These are phyloP conservation scores for Columbina picui DNA, from an alignment of 2,113 vertebrate species.

Conservation along the genomic window DNA sequence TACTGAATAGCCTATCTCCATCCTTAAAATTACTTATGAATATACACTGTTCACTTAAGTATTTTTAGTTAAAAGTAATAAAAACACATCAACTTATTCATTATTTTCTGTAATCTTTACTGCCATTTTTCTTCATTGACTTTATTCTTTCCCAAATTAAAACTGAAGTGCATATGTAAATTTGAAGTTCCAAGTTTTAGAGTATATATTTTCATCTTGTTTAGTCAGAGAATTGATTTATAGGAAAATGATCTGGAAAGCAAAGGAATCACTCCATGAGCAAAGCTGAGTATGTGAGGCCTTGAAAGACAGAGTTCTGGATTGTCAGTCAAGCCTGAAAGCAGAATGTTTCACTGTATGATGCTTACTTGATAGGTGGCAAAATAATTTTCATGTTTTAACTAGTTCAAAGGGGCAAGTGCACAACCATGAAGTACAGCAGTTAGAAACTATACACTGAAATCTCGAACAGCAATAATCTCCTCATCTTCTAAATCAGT, in stretches of 20 bases:
- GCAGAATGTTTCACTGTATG: background rate
- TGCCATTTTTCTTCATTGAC: background rate
- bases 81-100: background rate
- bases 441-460: background rate
- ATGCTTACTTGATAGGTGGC: background rate
- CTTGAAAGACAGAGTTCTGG: background rate
- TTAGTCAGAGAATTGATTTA: background rate
- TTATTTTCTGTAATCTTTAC: background rate
- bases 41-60: background rate
- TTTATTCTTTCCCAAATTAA: background rate
- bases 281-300: background rate
- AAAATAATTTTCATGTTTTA: background rate
- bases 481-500: background rate
- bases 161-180: background rate
- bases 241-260: background rate
- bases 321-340: background rate
- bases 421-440: background rate
- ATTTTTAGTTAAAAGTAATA: background rate
- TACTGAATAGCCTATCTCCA: background rate
- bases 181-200: background rate
- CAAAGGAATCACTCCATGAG: background rate
- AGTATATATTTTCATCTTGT: background rate
- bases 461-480: background rate
- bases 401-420: background rate
- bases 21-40: background rate